Conservation (phyloP, 2,113 vertebrate genomes). For the Nestor notabilis region DNA sequence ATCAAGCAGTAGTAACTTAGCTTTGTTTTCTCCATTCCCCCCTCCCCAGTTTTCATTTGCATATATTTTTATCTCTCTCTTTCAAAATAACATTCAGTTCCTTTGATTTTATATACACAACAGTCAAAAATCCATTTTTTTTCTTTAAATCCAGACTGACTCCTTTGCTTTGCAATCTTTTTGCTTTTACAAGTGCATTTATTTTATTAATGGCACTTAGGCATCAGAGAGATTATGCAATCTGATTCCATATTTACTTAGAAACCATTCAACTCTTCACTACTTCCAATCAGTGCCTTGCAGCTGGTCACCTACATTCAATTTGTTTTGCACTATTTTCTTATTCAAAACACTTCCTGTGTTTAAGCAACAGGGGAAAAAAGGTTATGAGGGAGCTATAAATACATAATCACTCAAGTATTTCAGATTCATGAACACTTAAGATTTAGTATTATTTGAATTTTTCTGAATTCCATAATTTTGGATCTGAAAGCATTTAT, state of each 20-base stretch:
- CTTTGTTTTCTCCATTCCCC: background rate
- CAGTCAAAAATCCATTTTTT: background rate
- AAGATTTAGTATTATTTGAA: background rate
- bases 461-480: background rate
- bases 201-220: background rate
- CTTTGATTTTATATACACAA: background rate
- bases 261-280: background rate
- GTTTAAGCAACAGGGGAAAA: background rate
- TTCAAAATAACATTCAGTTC: background rate
- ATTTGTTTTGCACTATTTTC: background rate
- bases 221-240: background rate
- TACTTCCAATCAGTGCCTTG: background rate
- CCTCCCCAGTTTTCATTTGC: background rate
- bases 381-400: background rate
- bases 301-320: background rate
- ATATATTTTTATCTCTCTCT: background rate
- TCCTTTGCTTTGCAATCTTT: background rate
- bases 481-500: background rate
- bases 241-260: background rate
- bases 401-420: background rate
- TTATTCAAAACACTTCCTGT: background rate
- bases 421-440: background rate
- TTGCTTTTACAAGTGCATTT: background rate
- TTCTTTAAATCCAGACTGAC: background rate
- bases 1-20: conserved; percentile 8